These are phyloP conservation scores for Cephonodes hylas DNA, from an alignment of 2,888 invertebrate species.

Conservation along the genomic window DNA sequence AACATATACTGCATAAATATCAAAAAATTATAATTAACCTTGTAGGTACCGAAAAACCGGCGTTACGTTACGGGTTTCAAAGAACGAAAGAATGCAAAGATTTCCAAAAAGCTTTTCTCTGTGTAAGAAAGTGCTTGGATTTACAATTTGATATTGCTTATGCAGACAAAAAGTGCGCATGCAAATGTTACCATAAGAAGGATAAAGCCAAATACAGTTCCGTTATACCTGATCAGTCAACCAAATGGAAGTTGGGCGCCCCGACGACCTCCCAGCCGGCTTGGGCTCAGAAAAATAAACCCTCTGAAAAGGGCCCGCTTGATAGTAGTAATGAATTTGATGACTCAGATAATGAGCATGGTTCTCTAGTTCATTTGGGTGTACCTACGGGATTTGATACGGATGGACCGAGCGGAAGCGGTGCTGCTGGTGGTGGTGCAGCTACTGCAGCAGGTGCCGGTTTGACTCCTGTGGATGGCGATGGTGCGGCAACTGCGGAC, in stretches of 20 bases:
- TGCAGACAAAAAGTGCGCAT: constrained; percentile 52
- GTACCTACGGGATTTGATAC: neutral
- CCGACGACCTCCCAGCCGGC: constrained; percentile 52
- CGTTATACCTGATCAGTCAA: constrained; percentile 15
- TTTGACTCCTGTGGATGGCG: neutral
- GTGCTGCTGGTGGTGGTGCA: neutral
- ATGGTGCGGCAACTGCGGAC: neutral
- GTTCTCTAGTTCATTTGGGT: neutral
- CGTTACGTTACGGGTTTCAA: constrained; percentile 62
- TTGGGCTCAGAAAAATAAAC: constrained; percentile 38
- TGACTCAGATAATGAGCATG: neutral
- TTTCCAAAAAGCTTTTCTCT: constrained; percentile 51
- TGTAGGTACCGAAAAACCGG: constrained; percentile 26
- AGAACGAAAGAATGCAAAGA: constrained; percentile 44
- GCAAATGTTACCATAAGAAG: constrained; percentile 50
- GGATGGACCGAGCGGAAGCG: neutral
- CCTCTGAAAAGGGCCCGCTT: neutral
- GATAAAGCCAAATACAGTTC: constrained; percentile 37
- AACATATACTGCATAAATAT: neutral
- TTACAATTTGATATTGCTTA: constrained; percentile 50
- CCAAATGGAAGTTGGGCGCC: constrained; percentile 41
- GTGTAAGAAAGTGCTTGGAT: constrained; percentile 57
- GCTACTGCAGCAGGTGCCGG: neutral
- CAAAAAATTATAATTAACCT: constrained; percentile 2
- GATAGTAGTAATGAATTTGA: constrained; percentile 12